phyloP scores from a whole-genome alignment of 2,888 invertebrate genomes.

The Gandaritis pyraliata region DNA sequence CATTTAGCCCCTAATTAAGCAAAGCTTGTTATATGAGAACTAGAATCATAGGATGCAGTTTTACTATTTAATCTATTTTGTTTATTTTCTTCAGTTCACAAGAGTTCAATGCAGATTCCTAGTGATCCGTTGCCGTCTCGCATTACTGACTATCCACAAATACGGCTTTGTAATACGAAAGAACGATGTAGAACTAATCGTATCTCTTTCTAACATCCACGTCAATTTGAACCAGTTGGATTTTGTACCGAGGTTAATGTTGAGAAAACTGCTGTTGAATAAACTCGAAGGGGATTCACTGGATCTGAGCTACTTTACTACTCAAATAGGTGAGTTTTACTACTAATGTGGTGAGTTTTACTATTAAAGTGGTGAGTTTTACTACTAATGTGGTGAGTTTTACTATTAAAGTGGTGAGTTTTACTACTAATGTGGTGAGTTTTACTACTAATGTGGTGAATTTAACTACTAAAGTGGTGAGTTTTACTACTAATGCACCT shows the following conservation, averaged over 20 bases:
- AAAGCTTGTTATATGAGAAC: too few species aligned
- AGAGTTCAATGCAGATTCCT: constrained; percentile 66
- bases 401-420: neutral
- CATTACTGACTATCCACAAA: constrained; percentile 61
- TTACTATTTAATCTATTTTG: too few species aligned
- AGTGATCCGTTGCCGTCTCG: constrained; percentile 54
- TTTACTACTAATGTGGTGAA: constrained; percentile 47
- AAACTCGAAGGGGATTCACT: constrained; percentile 48
- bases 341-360: neutral
- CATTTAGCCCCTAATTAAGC: too few species aligned
- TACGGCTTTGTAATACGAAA: constrained; percentile 56
- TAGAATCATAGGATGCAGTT: too few species aligned
- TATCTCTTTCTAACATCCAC: constrained; percentile 49
- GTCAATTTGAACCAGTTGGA: constrained; percentile 52
- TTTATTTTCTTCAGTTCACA: constrained; percentile 58
- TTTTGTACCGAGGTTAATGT: constrained; percentile 60
- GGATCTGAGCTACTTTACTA: constrained; percentile 62
- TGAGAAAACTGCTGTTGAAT: constrained; percentile 53
- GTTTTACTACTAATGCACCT: constrained; percentile 31
- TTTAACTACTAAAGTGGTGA: neutral
- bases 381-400: constrained; percentile 50
- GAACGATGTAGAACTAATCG: constrained; percentile 50
- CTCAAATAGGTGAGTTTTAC: constrained; percentile 56
- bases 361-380: neutral
- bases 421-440: neutral